Percentiles rank a stretch among this genome's conserved stretches.
These are phyloP conservation scores for Cephalotes varians DNA, from an alignment of 2,888 invertebrate genomes.

Conservation along the genomic window DNA sequence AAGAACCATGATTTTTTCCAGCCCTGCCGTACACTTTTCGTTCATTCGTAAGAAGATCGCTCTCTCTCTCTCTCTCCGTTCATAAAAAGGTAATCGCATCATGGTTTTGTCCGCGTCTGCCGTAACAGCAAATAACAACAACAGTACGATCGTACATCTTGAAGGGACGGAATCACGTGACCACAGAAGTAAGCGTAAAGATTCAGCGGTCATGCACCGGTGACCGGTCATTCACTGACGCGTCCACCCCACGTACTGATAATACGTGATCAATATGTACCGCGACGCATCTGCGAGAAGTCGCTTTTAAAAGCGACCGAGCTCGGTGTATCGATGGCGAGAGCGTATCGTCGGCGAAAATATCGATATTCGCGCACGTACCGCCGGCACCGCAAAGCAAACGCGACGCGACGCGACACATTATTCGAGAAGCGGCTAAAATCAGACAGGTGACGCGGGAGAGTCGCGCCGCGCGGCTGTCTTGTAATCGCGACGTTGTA, in stretches of 20 bases:
- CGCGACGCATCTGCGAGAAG: conserved; percentile 24
- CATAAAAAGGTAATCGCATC: too few relatives aligned
- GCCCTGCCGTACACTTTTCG: too few relatives aligned
- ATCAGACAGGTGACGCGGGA: conserved; percentile 12
- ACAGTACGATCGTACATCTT: neutral
- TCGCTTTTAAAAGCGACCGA: conserved; percentile 20
- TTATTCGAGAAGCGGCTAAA: neutral
- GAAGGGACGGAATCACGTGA: neutral
- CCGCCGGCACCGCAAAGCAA: neutral
- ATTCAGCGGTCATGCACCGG: conserved; percentile 42
- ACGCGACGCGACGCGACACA: neutral
- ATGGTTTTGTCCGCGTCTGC: neutral
- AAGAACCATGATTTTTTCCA: too few relatives aligned
- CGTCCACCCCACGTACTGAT: conserved; percentile 24
- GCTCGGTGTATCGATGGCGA: conserved; percentile 9
- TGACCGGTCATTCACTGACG: conserved; percentile 53
- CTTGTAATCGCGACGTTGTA: conserved; percentile 28
- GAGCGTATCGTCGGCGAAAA: neutral
- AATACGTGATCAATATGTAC: conserved; percentile 33
- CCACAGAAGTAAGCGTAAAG: conserved; percentile 7
- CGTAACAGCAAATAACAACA: neutral
- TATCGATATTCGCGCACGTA: neutral
- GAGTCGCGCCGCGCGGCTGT: neutral
- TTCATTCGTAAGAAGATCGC: too few relatives aligned
- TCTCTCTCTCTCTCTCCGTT: neutral